Evolutionary conservation across 2,888 invertebrate species (phyloP).

Genomic region (Diadegma fenestrale): DNA sequence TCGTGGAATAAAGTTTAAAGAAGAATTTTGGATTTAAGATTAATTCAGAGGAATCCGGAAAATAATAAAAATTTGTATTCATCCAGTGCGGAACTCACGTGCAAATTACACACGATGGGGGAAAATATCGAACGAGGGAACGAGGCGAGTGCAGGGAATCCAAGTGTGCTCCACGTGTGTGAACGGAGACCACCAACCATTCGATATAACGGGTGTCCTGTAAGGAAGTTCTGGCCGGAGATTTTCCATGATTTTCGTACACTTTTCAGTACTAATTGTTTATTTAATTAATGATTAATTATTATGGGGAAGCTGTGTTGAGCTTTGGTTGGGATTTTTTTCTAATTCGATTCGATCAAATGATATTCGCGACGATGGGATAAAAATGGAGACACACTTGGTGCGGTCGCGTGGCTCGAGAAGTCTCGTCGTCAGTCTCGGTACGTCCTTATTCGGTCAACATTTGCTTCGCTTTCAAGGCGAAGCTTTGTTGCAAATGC

Average conservation of each 20-base stretch:
- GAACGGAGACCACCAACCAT: conserved; percentile 67
- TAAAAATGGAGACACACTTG: conserved; percentile 52
- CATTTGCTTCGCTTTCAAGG: conserved; percentile 58
- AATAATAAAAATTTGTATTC: background rate
- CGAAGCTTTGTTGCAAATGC: conserved; percentile 64
- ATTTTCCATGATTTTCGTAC: background rate
- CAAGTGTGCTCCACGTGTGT: conserved; percentile 74
- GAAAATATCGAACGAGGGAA: conserved; percentile 36
- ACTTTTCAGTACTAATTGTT: background rate
- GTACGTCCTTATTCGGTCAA: conserved; percentile 69
- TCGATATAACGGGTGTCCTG: conserved; percentile 70
- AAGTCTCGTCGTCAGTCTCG: conserved; percentile 59
- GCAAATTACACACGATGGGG: conserved; percentile 24
- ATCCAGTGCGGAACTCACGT: background rate
- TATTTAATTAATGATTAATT: background rate
- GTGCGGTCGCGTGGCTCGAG: conserved; percentile 40
- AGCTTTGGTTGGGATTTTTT: background rate
- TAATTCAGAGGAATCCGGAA: background rate
- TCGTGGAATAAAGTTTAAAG: background rate
- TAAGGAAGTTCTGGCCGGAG: background rate
- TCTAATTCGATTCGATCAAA: background rate
- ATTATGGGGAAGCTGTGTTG: background rate
- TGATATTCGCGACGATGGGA: background rate
- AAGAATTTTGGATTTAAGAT: background rate
- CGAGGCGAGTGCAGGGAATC: conserved; percentile 50